Conservation (phyloP, 2,113 vertebrate species). For the Upupa epops region DNA sequence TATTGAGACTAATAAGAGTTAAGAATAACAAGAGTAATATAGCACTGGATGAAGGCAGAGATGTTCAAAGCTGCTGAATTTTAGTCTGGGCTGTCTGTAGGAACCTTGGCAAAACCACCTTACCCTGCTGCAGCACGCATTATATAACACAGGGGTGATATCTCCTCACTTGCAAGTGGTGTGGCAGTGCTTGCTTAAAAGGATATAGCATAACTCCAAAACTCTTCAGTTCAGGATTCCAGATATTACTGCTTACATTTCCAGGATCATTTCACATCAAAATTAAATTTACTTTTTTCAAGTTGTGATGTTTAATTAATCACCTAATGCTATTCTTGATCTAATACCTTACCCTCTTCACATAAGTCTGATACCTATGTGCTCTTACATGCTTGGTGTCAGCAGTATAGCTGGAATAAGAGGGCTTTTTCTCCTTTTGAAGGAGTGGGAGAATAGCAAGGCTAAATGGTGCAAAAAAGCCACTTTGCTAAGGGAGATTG, state of each 20-base stretch:
- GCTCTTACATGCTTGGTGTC: not conserved
- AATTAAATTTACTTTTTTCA: not conserved
- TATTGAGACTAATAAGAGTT: not conserved
- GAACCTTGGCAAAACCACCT: not conserved
- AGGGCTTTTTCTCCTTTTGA: conserved; percentile 13
- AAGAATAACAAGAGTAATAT: not conserved
- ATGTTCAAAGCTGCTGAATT: not conserved
- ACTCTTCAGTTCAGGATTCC: not conserved
- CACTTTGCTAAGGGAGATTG: conserved; percentile 36
- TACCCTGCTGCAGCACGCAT: not conserved
- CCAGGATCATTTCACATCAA: not conserved
- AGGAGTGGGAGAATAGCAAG: conserved; percentile 1
- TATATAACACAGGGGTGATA: not conserved
- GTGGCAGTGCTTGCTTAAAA: not conserved
- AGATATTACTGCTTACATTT: not conserved
- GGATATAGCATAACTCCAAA: not conserved
- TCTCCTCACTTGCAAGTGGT: not conserved
- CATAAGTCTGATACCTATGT: not conserved
- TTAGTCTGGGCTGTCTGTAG: not conserved
- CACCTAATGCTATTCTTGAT: not conserved
- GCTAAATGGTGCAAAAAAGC: conserved; percentile 54
- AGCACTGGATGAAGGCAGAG: not conserved
- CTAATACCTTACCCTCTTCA: conserved; percentile 24
- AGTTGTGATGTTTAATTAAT: not conserved
- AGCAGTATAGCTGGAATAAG: conserved; percentile 4